Conservation (phyloP, 1,140 invertebrate species). For the Atopsyche davidsoni region DNA sequence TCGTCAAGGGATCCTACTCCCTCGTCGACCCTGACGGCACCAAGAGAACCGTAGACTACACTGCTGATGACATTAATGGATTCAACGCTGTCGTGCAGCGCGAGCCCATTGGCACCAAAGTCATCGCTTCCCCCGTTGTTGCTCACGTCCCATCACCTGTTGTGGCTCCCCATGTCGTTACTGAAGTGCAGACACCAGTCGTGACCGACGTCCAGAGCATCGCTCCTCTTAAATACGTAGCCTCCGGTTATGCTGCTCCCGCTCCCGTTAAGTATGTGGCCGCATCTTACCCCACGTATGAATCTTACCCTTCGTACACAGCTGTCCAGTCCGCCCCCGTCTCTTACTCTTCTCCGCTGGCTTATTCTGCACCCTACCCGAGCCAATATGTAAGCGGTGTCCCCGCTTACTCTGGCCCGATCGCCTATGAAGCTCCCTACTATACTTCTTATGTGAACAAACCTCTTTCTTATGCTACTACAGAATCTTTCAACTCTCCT, state of each 20-base stretch:
- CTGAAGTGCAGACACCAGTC: background rate
- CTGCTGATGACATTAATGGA: constrained; percentile 48
- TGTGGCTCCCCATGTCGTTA: background rate
- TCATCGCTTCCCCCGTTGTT: background rate
- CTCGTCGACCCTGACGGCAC: constrained; percentile 55
- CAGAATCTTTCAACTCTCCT: constrained; percentile 14
- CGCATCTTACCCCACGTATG: constrained; percentile 1
- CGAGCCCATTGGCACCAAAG: constrained; percentile 16
- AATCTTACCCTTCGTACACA: too few relatives aligned
- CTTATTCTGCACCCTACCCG: constrained; percentile 1
- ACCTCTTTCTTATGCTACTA: constrained; percentile 17
- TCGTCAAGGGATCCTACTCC: constrained; percentile 52
- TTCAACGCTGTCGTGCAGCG: constrained; percentile 33
- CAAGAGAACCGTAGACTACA: constrained; percentile 49
- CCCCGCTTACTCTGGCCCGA: constrained; percentile 2
- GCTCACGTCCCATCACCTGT: background rate
- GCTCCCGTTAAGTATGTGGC: too few relatives aligned
- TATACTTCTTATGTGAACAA: constrained; percentile 5
- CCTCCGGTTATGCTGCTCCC: background rate
- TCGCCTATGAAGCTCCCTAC: constrained; percentile 6
- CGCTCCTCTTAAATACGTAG: constrained; percentile 1
- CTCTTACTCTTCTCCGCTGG: constrained; percentile 5
- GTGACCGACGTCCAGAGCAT: too few relatives aligned
- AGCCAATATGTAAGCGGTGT: background rate
- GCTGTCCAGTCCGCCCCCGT: too few relatives aligned